Evolutionary conservation across 1,140 invertebrate species (phyloP), one percentile per base, ranked within the genome.

Genomic region (Batillaria attramentaria): DNA sequence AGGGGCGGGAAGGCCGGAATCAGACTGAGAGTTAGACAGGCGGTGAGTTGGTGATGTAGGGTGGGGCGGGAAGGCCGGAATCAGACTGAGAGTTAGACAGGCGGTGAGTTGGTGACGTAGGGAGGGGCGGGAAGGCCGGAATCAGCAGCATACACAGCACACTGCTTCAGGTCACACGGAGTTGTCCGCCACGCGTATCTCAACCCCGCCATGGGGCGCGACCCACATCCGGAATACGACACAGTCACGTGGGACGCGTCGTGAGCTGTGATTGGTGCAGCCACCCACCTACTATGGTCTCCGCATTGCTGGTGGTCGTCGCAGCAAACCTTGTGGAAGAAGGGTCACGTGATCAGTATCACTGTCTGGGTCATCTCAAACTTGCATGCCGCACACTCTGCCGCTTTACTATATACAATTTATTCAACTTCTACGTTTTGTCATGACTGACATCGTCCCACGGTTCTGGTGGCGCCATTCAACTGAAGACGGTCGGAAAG

Each of bases 111-210:
- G n/a, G 20, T 70, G 2, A 69, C n/a, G 72, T 82, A 85, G 6
- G 79, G 74, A 13, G 84, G 81, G 4, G 72, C 84, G 62, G 84
- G 84, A n/a, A 85, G 57, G 35, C 62, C 70, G 39, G 62, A 84
- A 20, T 72, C 79, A 33, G 54, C 43, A 16, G 78, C 72, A 74
- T 85, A 85, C 0, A 83, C 39, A 37, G 83, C 78, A 57, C 84
- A 85, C 31, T 80, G 70, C 54, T 80, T 82, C 20, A 84, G 60
- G 0, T 37, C n/a, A 73, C 84, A 85, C 2, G 84, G 84, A 72
- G 74, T 81, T 37, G 79, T 75, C 43, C 76, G 66, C 84, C 84
- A 85, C 0, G 78, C 81, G 69, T 85, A 85, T 54, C 84, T 72
- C 2, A 85, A 46, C 24, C 79, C 81, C 50, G 60, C 57, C 39